Conservation (phyloP, 2,888 invertebrate genomes). For the Polia nebulosa region DNA sequence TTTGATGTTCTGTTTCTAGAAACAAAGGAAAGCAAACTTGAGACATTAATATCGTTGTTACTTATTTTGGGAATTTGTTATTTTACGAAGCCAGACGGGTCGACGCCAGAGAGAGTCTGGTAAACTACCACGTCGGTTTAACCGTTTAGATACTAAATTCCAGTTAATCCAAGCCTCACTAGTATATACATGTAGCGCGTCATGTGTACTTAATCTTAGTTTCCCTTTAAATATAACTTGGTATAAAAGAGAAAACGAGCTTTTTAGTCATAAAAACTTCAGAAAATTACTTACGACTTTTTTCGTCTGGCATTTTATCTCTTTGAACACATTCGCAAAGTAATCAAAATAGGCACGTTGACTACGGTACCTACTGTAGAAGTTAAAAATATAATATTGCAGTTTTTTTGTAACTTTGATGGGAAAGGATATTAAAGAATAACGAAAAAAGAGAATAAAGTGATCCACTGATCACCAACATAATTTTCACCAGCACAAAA, state of each 20-base stretch:
- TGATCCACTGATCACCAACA: slow-evolving; percentile 31
- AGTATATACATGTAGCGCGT: slow-evolving; percentile 21
- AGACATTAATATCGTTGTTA: slow-evolving; percentile 1
- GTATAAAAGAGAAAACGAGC: slow-evolving; percentile 2
- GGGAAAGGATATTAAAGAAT: slow-evolving; percentile 8
- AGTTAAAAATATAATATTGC: not conserved
- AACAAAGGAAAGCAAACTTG: slow-evolving; percentile 20
- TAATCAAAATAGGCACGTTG: not conserved
- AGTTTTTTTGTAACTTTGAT: not conserved
- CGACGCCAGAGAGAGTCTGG: not conserved
- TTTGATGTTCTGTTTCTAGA: slow-evolving; percentile 21
- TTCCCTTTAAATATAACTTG: slow-evolving; percentile 17
- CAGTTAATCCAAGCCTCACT: slow-evolving; percentile 39
- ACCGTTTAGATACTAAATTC: slow-evolving; percentile 21
- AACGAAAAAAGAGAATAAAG: slow-evolving; percentile 37
- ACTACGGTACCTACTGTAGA: not conserved
- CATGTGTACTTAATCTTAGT: slow-evolving; percentile 34
- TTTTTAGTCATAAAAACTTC: slow-evolving; percentile 2
- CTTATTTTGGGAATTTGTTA: not conserved
- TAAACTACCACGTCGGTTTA: slow-evolving; percentile 13
- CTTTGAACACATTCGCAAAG: not conserved
- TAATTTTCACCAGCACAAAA: slow-evolving; percentile 45
- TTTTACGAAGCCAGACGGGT: not conserved
- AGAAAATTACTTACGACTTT: not conserved
- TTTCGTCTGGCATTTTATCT: not conserved